Evolutionary conservation across 1,140 invertebrate species (phyloP), one percentile per base, ranked within the genome.

Genomic region (Monochamus saltuarius): DNA sequence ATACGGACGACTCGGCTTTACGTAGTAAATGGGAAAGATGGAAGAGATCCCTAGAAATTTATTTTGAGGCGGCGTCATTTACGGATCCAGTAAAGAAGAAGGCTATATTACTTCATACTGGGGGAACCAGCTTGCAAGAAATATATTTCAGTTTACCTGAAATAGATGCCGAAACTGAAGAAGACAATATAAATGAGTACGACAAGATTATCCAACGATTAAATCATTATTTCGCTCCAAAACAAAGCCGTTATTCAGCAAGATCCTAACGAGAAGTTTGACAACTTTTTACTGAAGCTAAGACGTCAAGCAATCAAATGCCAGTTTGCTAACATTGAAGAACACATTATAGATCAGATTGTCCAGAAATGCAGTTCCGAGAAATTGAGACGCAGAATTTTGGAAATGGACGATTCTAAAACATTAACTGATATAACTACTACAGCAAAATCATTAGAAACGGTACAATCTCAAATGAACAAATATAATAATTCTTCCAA

Each of bases 251-350:
- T 29, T 3, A 29, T 29, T 29, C 22, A 29, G 22, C 6, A 29
- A 29, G 22, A 29, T 29, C 22, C 22, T 29, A 29, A 29, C 6
- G 22, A 29, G 22, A 29, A 29, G 22, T 29, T 29, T 29, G 22
- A 29, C 22, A 29, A 29, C 22, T 29, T 29, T 29, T 29, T 29
- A 6, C 22, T 29, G 2, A 29, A 29, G 6, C 22, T 29, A 29
- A 29, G 22, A 29, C 22, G 22, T 3, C 22, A 39, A 69, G 58
- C 70, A 67, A 40, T 45, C 13, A 17, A 22, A 61, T 59, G 7
- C 14, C 4, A 22, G 55, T 40, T 45, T 52, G 36, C 11, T 13
- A 40, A 11, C 22, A 29, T 29, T 6, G 22, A 29, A 29, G 22
- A 29, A 29, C 22, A 29, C 14, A 13, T 42, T 11, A 45, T 53